Percentiles rank a stretch among this genome's conserved stretches.
Conservation (phyloP, 2,113 vertebrate genomes). For the Neolamprologus ventralis region DNA sequence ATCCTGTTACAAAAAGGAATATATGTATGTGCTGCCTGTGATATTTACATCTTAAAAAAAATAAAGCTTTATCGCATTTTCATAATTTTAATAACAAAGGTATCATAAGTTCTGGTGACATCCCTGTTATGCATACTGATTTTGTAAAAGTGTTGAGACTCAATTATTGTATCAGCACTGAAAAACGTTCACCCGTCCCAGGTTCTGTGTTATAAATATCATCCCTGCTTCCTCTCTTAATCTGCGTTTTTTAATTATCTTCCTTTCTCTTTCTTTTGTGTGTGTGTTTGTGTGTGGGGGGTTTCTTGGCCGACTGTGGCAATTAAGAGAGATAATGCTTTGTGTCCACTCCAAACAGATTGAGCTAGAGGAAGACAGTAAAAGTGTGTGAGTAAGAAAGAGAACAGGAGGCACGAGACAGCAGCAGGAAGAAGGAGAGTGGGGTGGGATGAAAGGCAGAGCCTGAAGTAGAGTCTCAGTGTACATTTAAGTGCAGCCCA, state of each 20-base stretch:
- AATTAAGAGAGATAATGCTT: slow-evolving; percentile 36
- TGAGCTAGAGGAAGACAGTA: not conserved
- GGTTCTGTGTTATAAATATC: slow-evolving; percentile 4
- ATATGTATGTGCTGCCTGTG: not conserved
- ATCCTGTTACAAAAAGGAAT: not conserved
- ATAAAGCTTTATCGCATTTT: not conserved
- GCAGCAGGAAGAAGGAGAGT: slow-evolving; percentile 3
- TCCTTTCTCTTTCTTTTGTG: not conserved
- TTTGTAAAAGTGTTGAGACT: not conserved
- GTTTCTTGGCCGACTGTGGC: slow-evolving; percentile 12
- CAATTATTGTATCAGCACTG: not conserved
- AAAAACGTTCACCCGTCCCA: not conserved
- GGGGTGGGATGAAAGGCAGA: slow-evolving; percentile 32
- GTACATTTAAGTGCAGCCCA: slow-evolving; percentile 45
- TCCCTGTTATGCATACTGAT: not conserved
- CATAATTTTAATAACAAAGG: not conserved
- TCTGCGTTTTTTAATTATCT: not conserved
- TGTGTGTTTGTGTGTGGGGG: not conserved
- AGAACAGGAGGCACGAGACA: not conserved
- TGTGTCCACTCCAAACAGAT: slow-evolving; percentile 34
- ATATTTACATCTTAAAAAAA: not conserved
- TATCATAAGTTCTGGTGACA: not conserved
- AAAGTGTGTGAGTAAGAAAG: not conserved
- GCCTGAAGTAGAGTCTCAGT: slow-evolving; percentile 43
- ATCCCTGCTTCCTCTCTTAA: not conserved